A percentile compares a stretch with the other conserved stretches of the same genome.
phyloP scores from a whole-genome alignment of 2,888 invertebrate species.

The Synergus japonicus region DNA sequence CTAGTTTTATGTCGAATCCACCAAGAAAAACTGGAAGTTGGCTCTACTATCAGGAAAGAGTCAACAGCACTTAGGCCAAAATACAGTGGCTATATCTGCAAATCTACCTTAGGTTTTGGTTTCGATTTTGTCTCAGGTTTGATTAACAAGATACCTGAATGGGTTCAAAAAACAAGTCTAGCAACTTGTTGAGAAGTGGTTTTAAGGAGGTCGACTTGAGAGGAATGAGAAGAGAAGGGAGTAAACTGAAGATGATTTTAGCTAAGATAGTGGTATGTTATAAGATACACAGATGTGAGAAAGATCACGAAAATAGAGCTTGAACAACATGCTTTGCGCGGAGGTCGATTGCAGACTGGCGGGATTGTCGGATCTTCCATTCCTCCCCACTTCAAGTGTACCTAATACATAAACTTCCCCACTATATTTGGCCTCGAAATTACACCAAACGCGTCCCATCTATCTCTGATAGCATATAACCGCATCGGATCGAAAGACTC shows the following conservation, averaged over 20 bases:
- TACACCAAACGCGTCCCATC: conserved; percentile 21
- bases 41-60: not conserved
- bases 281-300: not conserved
- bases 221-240: not conserved
- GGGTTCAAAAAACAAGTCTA: not conserved
- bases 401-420: conserved; percentile 4
- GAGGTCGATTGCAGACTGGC: conserved; percentile 30
- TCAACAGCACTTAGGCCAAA: not conserved
- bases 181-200: not conserved
- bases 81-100: not conserved
- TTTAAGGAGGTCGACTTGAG: not conserved
- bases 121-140: not conserved
- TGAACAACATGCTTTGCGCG: not conserved
- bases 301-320: not conserved
- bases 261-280: not conserved
- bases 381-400: not conserved
- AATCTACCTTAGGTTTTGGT: not conserved
- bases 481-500: conserved; percentile 38
- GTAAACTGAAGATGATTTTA: not conserved
- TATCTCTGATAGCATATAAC: conserved; percentile 23
- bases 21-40: not conserved
- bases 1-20: not conserved
- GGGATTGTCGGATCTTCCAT: conserved; percentile 2
- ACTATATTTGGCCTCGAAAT: conserved; percentile 34
- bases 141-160: not conserved